Percentiles rank a stretch among this genome's conserved stretches.
These are phyloP conservation scores for Drosophila pectinifera DNA, from an alignment of 1,140 invertebrate species.

Conservation along the genomic window DNA sequence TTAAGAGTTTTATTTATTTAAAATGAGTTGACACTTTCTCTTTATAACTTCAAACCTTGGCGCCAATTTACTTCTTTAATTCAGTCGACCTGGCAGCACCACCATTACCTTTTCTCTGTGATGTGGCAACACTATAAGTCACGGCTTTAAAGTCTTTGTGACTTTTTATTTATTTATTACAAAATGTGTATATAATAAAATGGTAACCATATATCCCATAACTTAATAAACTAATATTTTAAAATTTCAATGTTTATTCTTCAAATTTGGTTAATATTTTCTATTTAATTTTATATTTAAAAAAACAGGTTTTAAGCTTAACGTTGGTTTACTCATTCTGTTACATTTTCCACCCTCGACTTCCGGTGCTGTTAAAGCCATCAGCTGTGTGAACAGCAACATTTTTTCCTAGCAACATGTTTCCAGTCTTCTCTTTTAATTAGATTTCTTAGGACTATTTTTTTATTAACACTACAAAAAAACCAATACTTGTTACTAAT, in stretches of 20 bases:
- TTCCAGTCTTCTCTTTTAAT: background rate
- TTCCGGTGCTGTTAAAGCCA: background rate
- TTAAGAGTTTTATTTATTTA: too few species aligned
- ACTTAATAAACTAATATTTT: too few species aligned
- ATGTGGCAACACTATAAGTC: constrained; percentile 1
- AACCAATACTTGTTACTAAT: too few species aligned
- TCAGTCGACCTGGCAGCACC: background rate
- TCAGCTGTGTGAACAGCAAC: constrained; percentile 3
- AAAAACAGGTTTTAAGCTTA: background rate
- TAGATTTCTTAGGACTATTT: background rate
- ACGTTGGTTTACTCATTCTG: background rate
- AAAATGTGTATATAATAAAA: too few species aligned
- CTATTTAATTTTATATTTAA: background rate
- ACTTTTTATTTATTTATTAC: too few species aligned
- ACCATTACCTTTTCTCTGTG: background rate
- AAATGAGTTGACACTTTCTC: background rate
- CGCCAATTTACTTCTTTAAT: background rate
- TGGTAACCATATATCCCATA: too few species aligned
- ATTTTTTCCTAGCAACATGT: background rate
- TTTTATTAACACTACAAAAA: background rate
- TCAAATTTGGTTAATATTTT: too few species aligned
- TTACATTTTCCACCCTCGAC: background rate
- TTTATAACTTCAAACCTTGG: background rate
- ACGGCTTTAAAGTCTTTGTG: too few species aligned
- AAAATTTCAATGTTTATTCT: too few species aligned